Evolutionary conservation across 2,797 vertebrate species (phyloP).

Genomic region (Mallotus villosus): DNA sequence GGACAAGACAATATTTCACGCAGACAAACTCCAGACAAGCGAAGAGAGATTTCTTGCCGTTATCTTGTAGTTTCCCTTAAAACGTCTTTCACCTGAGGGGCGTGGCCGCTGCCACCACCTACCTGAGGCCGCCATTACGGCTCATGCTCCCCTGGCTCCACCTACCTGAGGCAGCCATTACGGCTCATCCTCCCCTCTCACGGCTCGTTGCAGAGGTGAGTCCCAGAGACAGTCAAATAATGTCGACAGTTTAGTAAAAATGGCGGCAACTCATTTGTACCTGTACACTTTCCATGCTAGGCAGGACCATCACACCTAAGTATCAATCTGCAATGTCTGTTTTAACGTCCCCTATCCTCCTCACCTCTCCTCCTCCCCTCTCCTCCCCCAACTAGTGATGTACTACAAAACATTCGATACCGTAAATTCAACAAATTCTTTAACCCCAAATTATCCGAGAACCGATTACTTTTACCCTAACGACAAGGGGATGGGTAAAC

Average conservation of each 20-base stretch:
- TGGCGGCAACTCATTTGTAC: slow-evolving; percentile 47
- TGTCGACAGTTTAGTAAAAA: slow-evolving; percentile 93
- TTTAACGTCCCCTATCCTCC: neutral
- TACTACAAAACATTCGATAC: too few species aligned
- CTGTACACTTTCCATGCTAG: slow-evolving; percentile 51
- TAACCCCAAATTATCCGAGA: neutral
- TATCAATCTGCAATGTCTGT: slow-evolving; percentile 19
- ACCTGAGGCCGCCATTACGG: slow-evolving; percentile 34
- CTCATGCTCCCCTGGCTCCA: too few species aligned
- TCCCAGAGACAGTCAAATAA: slow-evolving; percentile 89
- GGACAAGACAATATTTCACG: too few species aligned
- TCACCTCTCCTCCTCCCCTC: too few species aligned
- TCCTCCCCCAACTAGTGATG: too few species aligned
- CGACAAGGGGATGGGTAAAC: too few species aligned
- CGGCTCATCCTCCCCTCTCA: slow-evolving; percentile 84
- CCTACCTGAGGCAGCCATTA: slow-evolving; percentile 26
- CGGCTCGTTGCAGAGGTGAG: slow-evolving; percentile 87
- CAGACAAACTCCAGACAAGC: too few species aligned
- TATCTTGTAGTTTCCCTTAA: too few species aligned
- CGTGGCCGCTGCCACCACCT: too few species aligned
- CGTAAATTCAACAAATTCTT: neutral
- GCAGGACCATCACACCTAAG: slow-evolving; percentile 13
- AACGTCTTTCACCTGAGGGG: too few species aligned
- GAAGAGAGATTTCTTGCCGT: too few species aligned
- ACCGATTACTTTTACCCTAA: too few species aligned